Evolutionary conservation across 2,888 invertebrate genomes (phyloP), one percentile per base, ranked within the genome.

Genomic region (Scaptomyza reducta): DNA sequence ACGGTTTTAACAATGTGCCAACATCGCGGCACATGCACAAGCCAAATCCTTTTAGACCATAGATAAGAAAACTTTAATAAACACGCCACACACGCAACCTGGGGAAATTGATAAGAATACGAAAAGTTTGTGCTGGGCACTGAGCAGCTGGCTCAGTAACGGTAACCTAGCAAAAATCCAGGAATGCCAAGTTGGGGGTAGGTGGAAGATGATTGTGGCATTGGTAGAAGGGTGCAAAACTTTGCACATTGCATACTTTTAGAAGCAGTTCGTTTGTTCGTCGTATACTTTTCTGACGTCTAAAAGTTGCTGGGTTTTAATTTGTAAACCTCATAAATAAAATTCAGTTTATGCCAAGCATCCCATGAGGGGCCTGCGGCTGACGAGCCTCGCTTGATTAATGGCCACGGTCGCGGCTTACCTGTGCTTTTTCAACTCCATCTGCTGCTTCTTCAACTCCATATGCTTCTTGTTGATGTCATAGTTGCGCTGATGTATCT

Each of bases 401-500:
- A 82, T 74, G 72, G 49, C 16, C 40, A 2, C 6, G 22, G 33
- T 29, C 9, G 33, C 25, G 16, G 76, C 88, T 90, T 67, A 92
- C 92, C 92, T 91, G 89, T 92, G 92, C 75, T 91, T 92, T 63
- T 88, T 89, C 75, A 80, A 60, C 69, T 90, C 89, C 85, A 87
- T 65, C 54, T 83, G 85, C 56, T 81, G 81, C 46, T 85, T 87
- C 57, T 90, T 89, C 58, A 73, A 50, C 54, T 90, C 89, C 66
- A 90, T 88, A 68, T 92, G 91, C 77, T 92, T 91, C 74, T 90
- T 90, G 83, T 89, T 92, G 80, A 90, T 90, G 87, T 92, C 91
- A 79, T 89, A 91, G 79, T 90, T 91, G 54, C 90, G 90, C 64
- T 91, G 91, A 46, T 89, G 81, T 60, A 90, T 88, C 70, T 90